These are phyloP conservation scores for Morpho deidamia DNA, from an alignment of 2,888 invertebrate genomes.

Conservation along the genomic window DNA sequence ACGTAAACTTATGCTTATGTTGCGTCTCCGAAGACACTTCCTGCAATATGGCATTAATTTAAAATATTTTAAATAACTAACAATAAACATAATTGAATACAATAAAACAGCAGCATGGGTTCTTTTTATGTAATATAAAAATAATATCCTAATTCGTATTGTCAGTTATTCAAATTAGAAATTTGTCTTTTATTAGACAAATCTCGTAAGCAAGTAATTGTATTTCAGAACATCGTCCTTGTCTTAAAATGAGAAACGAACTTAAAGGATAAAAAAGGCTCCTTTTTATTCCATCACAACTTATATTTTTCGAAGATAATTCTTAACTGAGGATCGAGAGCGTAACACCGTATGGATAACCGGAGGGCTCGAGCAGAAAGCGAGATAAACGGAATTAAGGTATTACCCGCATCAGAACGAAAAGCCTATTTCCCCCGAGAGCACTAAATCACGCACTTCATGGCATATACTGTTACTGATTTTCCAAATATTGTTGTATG, in stretches of 20 bases:
- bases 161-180: too few species aligned
- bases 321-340: constrained; percentile 14
- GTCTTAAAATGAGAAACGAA: background rate
- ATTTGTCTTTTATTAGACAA: too few species aligned
- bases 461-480: constrained; percentile 30
- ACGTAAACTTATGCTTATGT: too few species aligned
- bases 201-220: too few species aligned
- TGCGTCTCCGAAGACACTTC: too few species aligned
- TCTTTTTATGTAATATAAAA: too few species aligned
- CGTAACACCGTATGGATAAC: constrained; percentile 35
- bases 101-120: too few species aligned
- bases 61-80: too few species aligned
- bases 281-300: constrained; percentile 4
- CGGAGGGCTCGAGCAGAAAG: constrained; percentile 46
- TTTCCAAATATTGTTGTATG: constrained; percentile 11
- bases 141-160: too few species aligned
- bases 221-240: too few species aligned
- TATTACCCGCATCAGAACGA: constrained; percentile 59
- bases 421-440: constrained; percentile 64
- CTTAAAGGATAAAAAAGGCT: background rate
- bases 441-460: constrained; percentile 68
- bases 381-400: constrained; percentile 67
- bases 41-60: too few species aligned
- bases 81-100: too few species aligned
- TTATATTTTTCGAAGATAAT: constrained; percentile 16